These are phyloP conservation scores for Perccottus glenii DNA, from an alignment of 2,113 vertebrate genomes.

Conservation along the genomic window DNA sequence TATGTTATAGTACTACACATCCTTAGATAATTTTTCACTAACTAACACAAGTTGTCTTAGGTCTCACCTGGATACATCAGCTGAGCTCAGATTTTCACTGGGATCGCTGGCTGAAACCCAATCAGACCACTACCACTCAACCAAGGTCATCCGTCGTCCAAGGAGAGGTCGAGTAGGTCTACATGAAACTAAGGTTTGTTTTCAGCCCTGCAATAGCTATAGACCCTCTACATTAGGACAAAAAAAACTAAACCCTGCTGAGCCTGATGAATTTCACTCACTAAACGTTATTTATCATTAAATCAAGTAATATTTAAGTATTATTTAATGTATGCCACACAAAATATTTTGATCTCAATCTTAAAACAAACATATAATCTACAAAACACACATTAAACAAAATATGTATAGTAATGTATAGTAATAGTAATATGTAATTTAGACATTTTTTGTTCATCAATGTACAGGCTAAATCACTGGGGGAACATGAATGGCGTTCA, in stretches of 20 bases:
- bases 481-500: conserved; percentile 95
- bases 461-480: conserved; percentile 90
- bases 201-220: not conserved
- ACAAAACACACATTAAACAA: too few species aligned
- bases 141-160: conserved; percentile 92
- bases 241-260: too few species aligned
- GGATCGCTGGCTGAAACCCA: conserved; percentile 94
- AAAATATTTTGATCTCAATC: too few species aligned
- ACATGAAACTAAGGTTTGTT: conserved; percentile 87
- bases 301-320: too few species aligned
- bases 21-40: not conserved
- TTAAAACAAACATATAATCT: not conserved
- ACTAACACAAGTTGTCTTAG: conserved; percentile 63
- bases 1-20: not conserved
- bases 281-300: too few species aligned
- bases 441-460: not conserved
- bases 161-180: conserved; percentile 90
- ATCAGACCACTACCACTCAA: conserved; percentile 91
- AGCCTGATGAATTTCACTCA: too few species aligned
- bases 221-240: too few species aligned
- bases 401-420: not conserved
- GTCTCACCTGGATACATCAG: conserved; percentile 91
- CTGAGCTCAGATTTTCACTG: conserved; percentile 91
- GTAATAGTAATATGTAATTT: too few species aligned
- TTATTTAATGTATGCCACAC: too few species aligned